Base-by-base conservation (phyloP, 2,888 invertebrate genomes). In the Argynnis bischoffii region DNA sequence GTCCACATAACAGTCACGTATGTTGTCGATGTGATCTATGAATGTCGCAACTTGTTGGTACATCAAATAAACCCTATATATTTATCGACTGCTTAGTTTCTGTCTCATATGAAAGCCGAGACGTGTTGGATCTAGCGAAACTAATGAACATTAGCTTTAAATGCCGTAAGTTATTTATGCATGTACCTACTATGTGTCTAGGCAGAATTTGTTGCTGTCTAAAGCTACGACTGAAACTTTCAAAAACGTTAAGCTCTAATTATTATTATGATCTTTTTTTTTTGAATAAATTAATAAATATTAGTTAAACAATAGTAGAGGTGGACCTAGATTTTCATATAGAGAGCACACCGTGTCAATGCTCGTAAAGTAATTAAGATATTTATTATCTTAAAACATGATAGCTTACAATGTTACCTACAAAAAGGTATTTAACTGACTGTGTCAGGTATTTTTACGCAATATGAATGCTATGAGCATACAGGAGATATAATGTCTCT, bases 91-190 rank as follows among this genome's bases (percentile, higher is more conserved):
- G 51, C 26, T 50, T 47, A 48, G 61, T 61, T 61, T 65, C 64
- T 61, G 53, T 66, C 66, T 69, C 63, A 64, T 61, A 77, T 74
- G 77, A 77, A 76, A 76, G 77, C 72, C 72, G 72, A 77, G 76
- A 69, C 51, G 56, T 59, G 70, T 64, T 78, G 69, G 76, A 75
- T 77, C 75, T 77, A 80, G 78, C 81, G 76, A 78, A 77, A 78
- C 76, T 76, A 81, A 81, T 79, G 76, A 74, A 75, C 75, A 67
- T 75, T 76, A 78, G 75, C 64, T 60, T 70, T 61, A 67, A 69
- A 70, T 70, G 35, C 55, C n/a, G 16, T 46, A 50, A 64, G 60
- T 69, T 69, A 69, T 55, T 65, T 65, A 61, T 65, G 65, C 57
- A 46, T 67, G 51, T 53, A 64, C 56, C 35, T 47, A 47, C 31